Evolutionary conservation across 2,113 vertebrate genomes (phyloP), one percentile per base, ranked within the genome.

Genomic region (Oncorhynchus tshawytscha): DNA sequence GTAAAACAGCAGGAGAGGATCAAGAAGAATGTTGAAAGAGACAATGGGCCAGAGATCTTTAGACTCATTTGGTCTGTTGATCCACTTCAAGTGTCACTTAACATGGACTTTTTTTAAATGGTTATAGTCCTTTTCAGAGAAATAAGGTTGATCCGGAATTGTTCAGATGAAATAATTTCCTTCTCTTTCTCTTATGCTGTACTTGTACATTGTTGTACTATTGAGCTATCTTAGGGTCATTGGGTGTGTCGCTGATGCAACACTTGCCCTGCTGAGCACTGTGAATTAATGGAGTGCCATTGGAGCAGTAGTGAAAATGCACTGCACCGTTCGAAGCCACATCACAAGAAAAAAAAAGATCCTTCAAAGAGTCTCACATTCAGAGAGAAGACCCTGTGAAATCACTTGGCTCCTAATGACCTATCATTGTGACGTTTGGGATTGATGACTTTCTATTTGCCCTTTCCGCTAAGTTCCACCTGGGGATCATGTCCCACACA

Each of bases 381-480:
- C 72, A 70, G 74, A 70, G 77, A 71, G 75, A 70, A 82, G 60
- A 75, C 76, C 81, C 70, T 71, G 48, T 77, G 82, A 78, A 81
- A 82, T 84, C 49, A 73, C 75, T 80, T 76, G 54, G 51, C 66
- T 78, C 70, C 80, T 89, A 83, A 90, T 82, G 78, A 87, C 78
- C 74, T 25, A 75, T 88, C 80, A 62, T 76, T 11, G 18, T 78
- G 72, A 83, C 51, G 74, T 82, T 76, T 76, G 75, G 79, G 85
- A 87, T 80, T 88, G 72, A 85, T 87, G 85, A 76, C 81, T 84
- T 84, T 18, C 78, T 76, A 82, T 78, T 87, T 88, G 78, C 80
- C 71, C 81, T 88, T 88, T 90, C 69, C 80, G 67, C 77, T n/a
- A 81, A 69, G 78, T 80, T 83, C 48, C 74, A 71, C 78, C 85